Evolutionary conservation across 2,888 invertebrate species (phyloP).

Genomic region (Hedya salicella): DNA sequence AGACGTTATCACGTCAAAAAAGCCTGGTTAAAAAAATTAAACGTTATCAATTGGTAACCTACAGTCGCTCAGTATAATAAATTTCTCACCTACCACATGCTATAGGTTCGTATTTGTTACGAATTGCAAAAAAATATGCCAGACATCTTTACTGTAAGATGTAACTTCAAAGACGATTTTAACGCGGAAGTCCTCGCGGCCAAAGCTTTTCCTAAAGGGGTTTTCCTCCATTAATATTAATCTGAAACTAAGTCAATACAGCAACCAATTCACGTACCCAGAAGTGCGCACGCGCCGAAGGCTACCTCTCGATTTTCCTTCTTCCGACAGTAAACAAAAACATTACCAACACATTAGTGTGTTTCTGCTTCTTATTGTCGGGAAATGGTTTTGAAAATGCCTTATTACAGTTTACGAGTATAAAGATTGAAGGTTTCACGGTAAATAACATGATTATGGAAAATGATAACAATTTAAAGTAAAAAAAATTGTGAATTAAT

Average conservation of each 20-base stretch:
- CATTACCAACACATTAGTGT: constrained; percentile 15
- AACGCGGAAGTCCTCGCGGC: not conserved
- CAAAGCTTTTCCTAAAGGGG: constrained; percentile 9
- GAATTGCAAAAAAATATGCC: too few relatives aligned
- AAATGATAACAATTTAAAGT: too few relatives aligned
- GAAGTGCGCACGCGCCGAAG: constrained; percentile 6
- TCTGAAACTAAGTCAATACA: constrained; percentile 14
- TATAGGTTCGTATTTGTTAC: too few relatives aligned
- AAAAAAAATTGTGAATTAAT: too few relatives aligned
- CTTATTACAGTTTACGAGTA: constrained; percentile 29
- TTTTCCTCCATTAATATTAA: constrained; percentile 24
- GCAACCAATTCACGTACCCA: constrained; percentile 29
- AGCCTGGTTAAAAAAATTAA: too few relatives aligned
- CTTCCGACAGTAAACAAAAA: constrained; percentile 24
- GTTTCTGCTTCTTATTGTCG: constrained; percentile 19
- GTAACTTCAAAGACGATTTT: not conserved
- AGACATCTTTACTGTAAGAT: too few relatives aligned
- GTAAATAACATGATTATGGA: too few relatives aligned
- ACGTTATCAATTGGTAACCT: too few relatives aligned
- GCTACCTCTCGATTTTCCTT: constrained; percentile 30
- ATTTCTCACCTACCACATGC: too few relatives aligned
- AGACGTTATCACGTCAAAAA: too few relatives aligned
- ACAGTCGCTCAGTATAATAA: too few relatives aligned
- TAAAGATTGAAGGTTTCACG: constrained; percentile 7
- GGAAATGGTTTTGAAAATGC: constrained; percentile 29